A percentile compares a stretch with the other conserved stretches of the same genome.
phyloP scores from a whole-genome alignment of 2,113 vertebrate genomes.

The Muntiacus muntjak region DNA sequence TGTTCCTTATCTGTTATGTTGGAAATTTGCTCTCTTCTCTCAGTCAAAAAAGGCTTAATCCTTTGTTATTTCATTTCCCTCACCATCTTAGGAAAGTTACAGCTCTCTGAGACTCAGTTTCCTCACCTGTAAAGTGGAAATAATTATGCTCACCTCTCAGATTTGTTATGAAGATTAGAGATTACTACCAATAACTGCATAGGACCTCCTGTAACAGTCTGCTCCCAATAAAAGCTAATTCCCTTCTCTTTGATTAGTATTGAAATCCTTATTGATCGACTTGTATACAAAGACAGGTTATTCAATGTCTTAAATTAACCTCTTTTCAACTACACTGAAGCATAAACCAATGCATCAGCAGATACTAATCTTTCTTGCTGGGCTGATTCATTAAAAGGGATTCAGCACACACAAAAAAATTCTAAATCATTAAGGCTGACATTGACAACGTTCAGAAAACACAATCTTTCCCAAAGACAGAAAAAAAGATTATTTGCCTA shows the following conservation, averaged over 20 bases:
- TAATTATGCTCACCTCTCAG: background rate
- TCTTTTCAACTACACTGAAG: conserved; percentile 15
- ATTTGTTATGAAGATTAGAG: background rate
- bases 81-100: background rate
- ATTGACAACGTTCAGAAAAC: background rate
- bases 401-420: background rate
- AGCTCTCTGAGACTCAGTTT: conserved; percentile 27
- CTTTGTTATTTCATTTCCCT: background rate
- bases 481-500: background rate
- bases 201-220: background rate
- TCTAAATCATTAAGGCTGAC: background rate
- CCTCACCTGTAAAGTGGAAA: background rate
- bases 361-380: background rate
- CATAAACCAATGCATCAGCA: background rate
- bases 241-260: background rate
- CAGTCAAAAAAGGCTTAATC: background rate
- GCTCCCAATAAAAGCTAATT: background rate
- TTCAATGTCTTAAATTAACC: conserved; percentile 7
- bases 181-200: background rate
- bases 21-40: background rate
- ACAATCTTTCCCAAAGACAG: background rate
- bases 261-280: background rate
- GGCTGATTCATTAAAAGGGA: background rate
- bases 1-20: background rate
- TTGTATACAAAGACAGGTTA: conserved; percentile 8